These are phyloP conservation scores for Lasioglossum figueresi DNA, from an alignment of 2,888 invertebrate genomes.

Conservation along the genomic window DNA sequence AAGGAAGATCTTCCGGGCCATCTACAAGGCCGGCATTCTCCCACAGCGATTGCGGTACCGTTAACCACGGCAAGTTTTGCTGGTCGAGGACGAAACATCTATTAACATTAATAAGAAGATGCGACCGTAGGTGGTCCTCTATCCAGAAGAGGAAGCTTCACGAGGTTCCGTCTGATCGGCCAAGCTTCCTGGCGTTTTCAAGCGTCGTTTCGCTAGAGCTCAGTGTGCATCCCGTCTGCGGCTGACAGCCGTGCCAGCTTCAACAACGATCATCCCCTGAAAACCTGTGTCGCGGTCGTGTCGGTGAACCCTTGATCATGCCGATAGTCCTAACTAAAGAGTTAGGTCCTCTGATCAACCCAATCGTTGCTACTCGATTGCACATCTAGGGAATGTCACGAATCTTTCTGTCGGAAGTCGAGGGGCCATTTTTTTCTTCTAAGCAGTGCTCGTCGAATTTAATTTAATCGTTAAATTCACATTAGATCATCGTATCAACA, in stretches of 20 bases:
- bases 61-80: constrained; percentile 73
- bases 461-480: too few relatives aligned
- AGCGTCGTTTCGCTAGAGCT: constrained; percentile 20
- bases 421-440: too few relatives aligned
- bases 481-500: too few relatives aligned
- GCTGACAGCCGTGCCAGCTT: neutral
- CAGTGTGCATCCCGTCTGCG: neutral
- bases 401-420: neutral
- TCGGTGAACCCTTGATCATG: neutral
- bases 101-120: constrained; percentile 76
- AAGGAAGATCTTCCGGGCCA: constrained; percentile 71
- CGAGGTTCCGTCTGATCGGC: constrained; percentile 30
- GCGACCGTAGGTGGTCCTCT: constrained; percentile 67
- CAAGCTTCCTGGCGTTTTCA: constrained; percentile 42
- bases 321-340: neutral
- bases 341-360: neutral
- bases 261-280: neutral
- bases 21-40: constrained; percentile 73
- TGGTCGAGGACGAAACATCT: constrained; percentile 74
- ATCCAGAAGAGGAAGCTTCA: constrained; percentile 32
- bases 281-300: neutral
- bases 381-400: neutral
- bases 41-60: constrained; percentile 73
- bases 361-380: neutral
- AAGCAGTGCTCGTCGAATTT: too few relatives aligned